Percentiles rank a stretch among this genome's conserved stretches.
phyloP scores from a whole-genome alignment of 92 coral and sea anemone species.

The Umimayanthus kanabou region DNA sequence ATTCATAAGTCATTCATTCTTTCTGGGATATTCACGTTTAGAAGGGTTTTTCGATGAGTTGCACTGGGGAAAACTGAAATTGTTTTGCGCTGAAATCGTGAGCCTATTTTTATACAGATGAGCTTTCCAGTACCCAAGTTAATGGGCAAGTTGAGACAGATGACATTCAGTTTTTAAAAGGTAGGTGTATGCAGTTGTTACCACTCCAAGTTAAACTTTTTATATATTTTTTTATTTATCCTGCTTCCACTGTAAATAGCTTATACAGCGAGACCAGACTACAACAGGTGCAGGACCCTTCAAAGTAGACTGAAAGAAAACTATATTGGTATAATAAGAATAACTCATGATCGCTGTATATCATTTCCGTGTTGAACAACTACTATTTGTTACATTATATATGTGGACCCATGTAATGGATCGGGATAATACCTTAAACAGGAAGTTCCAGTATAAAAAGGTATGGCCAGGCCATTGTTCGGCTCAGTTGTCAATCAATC shows the following conservation, averaged over 20 bases:
- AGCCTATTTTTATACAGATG: background rate
- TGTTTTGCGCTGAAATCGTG: background rate
- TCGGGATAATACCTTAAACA: background rate
- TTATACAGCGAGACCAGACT: no score
- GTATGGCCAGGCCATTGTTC: no score
- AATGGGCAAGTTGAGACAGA: constrained; percentile 26
- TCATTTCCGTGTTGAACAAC: no score
- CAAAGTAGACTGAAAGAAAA: no score
- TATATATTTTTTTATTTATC: no score
- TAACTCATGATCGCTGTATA: background rate
- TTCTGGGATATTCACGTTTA: background rate
- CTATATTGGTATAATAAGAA: no score
- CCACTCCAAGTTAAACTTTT: no score
- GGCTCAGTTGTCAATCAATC: no score
- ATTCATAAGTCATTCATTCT: background rate
- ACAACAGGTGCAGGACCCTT: no score
- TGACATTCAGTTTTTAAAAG: constrained; percentile 20
- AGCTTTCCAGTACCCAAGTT: constrained; percentile 1
- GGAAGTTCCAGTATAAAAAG: no score
- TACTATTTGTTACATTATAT: background rate
- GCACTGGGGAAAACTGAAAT: background rate
- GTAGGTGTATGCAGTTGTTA: background rate
- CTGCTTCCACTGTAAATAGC: no score
- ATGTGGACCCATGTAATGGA: background rate
- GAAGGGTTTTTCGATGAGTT: no score